These are phyloP conservation scores for Mandrillus leucophaeus DNA, from an alignment of 2,113 vertebrate genomes.

Conservation along the genomic window DNA sequence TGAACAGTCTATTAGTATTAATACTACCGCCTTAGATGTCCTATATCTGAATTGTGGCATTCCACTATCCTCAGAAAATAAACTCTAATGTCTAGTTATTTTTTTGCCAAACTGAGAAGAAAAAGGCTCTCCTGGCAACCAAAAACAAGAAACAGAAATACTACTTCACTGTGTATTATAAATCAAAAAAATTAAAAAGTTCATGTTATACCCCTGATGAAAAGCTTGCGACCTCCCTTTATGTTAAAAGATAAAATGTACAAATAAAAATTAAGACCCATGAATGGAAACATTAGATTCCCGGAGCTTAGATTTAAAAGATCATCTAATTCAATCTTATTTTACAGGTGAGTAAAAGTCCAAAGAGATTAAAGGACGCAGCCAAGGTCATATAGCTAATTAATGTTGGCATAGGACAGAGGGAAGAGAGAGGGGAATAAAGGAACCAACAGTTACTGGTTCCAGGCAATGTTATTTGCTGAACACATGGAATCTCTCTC, in stretches of 20 bases:
- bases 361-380: neutral
- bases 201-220: neutral
- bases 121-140: conserved; percentile 49
- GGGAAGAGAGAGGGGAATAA: neutral
- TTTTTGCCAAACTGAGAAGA: conserved; percentile 40
- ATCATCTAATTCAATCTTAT: neutral
- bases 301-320: neutral
- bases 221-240: neutral
- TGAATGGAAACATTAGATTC: conserved; percentile 38
- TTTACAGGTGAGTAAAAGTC: conserved; percentile 42
- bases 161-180: conserved; percentile 60
- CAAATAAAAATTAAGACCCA: neutral
- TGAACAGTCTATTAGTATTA: neutral
- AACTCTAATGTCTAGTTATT: conserved; percentile 60
- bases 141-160: conserved; percentile 72
- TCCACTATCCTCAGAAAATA: conserved; percentile 7
- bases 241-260: neutral
- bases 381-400: conserved; percentile 6
- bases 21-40: neutral
- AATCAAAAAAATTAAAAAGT: conserved; percentile 49
- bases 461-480: neutral
- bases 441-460: neutral
- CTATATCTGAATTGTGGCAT: conserved; percentile 13
- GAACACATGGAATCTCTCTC: neutral
- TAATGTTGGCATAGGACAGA: neutral